phyloP scores from a whole-genome alignment of 2,113 vertebrate genomes.

The Bubalus kerabau region DNA sequence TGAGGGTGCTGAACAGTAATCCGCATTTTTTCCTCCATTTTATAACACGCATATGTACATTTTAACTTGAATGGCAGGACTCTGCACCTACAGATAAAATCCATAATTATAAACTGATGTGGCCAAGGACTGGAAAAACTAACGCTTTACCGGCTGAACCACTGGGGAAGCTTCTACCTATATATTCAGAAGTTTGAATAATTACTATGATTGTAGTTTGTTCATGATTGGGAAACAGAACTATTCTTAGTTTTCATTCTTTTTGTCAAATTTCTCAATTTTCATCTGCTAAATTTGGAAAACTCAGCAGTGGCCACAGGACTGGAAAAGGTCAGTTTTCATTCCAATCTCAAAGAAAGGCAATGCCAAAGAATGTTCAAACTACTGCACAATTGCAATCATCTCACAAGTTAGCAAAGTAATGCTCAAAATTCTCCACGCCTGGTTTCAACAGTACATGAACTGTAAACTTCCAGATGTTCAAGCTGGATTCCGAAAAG shows the following conservation, averaged over 20 bases:
- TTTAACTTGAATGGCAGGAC: background rate
- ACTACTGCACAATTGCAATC: background rate
- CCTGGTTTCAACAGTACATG: background rate
- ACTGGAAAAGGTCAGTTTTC: background rate
- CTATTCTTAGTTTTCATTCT: background rate
- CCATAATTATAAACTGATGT: fast-evolving
- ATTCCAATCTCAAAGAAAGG: background rate
- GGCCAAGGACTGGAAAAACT: background rate
- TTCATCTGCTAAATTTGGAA: background rate
- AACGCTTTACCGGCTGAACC: background rate
- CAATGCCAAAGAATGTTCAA: background rate
- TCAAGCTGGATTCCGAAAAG: background rate
- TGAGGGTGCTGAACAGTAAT: background rate
- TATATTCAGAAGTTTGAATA: background rate
- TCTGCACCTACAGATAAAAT: background rate
- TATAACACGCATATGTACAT: background rate
- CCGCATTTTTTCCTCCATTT: background rate
- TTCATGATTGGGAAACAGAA: background rate
- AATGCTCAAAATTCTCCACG: background rate
- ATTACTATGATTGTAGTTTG: background rate
- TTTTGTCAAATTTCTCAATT: background rate
- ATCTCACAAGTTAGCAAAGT: background rate
- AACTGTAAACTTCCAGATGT: background rate
- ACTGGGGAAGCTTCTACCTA: background rate
- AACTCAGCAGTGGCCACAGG: background rate